Base-by-base conservation (phyloP, 2,888 invertebrate species). In the Cephonodes hylas region DNA sequence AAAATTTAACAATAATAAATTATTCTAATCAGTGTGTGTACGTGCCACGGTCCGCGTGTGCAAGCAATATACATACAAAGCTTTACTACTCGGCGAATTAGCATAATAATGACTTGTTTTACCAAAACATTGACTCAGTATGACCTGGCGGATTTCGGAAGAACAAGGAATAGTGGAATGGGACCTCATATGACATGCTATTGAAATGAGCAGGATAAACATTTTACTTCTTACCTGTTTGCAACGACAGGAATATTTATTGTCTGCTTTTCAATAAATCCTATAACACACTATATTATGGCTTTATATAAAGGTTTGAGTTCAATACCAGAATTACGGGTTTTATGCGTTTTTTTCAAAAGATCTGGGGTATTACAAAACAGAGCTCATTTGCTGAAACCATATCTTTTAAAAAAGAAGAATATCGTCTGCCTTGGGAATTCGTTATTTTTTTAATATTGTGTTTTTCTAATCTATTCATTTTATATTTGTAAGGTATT, bases 31-130 rank as follows among this genome's bases (percentile, higher is more conserved):
- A 60, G 15, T 27, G 56, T 60, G 85, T 76, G 74, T 87, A 88
- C 88, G 88, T 88, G 88, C 75, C 70, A 56, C 67, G 64, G 62
- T 68, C 79, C 86, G 75, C 75, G 84, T 83, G 76, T 62, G 67
- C 77, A 74, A 68, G 71, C 70, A 79, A 78, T 78, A 80, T 77
- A 76, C 77, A 81, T 76, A 80, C 83, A 81, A 84, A 86, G 81
- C 79, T 76, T 73, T 70, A 76, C 72, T 70, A 69, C 66, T 69
- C 63, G 61, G 67, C 61, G 70, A 80, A 83, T 86, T 84, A 82
- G 72, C 83, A 86, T 84, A 82, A 80, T 74, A 72, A 75, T 75
- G 70, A 80, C 79, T 82, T 80, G 77, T 77, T 77, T 76, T 77
- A 77, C 78, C 73, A 71, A 64, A 63, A 66, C 70, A 67, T 69